Evolutionary conservation across 2,888 invertebrate genomes (phyloP), one percentile per base, ranked within the genome.

Genomic region (Terebella lapidaria): DNA sequence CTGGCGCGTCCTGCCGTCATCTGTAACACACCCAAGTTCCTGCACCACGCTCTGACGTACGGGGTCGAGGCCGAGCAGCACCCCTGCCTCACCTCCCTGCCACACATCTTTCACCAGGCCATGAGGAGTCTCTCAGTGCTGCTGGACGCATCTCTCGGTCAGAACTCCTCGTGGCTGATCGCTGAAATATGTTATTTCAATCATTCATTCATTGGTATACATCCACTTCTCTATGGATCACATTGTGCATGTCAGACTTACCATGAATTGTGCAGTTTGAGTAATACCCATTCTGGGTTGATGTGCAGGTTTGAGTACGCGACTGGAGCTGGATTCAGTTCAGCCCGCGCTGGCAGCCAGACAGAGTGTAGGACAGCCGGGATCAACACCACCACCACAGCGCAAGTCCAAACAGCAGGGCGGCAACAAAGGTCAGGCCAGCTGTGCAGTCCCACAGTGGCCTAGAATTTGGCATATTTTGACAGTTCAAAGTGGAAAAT

Each of bases 101-200:
- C 95, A 0, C 84, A 87, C 65, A 94, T 94, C 77, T 96, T 96
- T 84, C 86, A 91, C 70, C 91, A 91, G 78, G 94, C 95, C 5
- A 92, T 96, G 85, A 89, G 89, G 81, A 94, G 94, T 45, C 86
- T 96, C 62, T 91, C 95, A 0, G 89, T 90, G 29, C 89, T 95
- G 76, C 93, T 95, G 18, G 95, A 96, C 83, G 93, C 94, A 1
- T 96, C 95, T 83, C 84, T 96, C 67, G 95, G 95, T 69, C 10
- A 15, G 42, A 15, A n/a, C n/a, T 15, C 42, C 24, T 35, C n/a
- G 42, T 35, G n/a, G n/a, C 10, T n/a, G n/a, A 35, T 15, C 10
- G 42, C 42, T 35, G 42, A n/a, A n/a, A n/a, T n/a, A n/a, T n/a
- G n/a, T n/a, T n/a, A n/a, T n/a, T n/a, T n/a, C n/a, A n/a, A n/a